Conservation (phyloP, 2,797 vertebrate species). For the Xiphophorus birchmanni region DNA sequence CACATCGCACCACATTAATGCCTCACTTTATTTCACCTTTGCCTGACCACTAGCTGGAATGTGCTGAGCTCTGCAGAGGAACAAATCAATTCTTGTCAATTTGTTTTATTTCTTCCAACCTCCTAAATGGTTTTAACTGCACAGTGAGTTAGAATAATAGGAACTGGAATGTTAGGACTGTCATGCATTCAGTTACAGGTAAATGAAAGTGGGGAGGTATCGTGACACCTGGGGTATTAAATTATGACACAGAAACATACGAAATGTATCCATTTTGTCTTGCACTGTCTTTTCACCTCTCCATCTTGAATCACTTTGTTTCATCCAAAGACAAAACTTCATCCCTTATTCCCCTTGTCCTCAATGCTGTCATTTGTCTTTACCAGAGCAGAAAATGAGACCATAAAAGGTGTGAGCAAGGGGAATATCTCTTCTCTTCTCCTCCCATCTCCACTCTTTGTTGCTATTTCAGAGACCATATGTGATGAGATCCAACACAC, state of each 20-base stretch:
- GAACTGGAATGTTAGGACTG: not conserved
- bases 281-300: constrained; percentile 3
- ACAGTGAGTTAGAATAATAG: not conserved
- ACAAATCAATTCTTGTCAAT: constrained; percentile 18
- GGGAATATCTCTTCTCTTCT: constrained; percentile 12
- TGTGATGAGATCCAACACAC: constrained; percentile 88
- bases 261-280: not conserved
- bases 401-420: constrained; percentile 15
- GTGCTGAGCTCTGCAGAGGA: constrained; percentile 7
- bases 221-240: not conserved
- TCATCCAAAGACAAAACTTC: not conserved
- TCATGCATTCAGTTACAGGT: not conserved
- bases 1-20: not conserved
- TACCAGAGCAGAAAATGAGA: constrained; percentile 32
- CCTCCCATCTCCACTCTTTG: constrained; percentile 7
- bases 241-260: not conserved
- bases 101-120: constrained; percentile 3
- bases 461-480: constrained; percentile 88
- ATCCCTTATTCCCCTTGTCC: constrained; percentile 9
- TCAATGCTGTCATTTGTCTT: constrained; percentile 22
- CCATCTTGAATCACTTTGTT: not conserved
- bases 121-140: not conserved
- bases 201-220: not conserved
- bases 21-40: not conserved
- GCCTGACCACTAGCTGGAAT: constrained; percentile 2